phyloP scores from a whole-genome alignment of 2,888 invertebrate genomes.

The Dascillus cervinus region DNA sequence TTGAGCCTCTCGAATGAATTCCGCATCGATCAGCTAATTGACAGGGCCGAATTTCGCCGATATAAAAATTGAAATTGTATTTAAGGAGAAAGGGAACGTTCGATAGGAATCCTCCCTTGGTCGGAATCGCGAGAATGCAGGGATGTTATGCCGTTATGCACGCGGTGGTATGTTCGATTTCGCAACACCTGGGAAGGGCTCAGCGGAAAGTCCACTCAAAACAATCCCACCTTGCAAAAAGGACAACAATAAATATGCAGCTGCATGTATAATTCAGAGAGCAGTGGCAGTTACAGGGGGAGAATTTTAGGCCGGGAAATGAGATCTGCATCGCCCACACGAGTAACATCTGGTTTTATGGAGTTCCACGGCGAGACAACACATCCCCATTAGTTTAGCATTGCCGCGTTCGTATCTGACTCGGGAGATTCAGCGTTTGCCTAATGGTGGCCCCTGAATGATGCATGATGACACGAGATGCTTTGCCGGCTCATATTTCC shows the following conservation, averaged over 20 bases:
- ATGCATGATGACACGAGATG: slow-evolving; percentile 21
- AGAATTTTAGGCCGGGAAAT: slow-evolving; percentile 31
- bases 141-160: too few species aligned
- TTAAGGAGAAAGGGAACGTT: too few species aligned
- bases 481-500: slow-evolving; percentile 27
- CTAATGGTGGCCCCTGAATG: slow-evolving; percentile 28
- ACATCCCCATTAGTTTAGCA: slow-evolving; percentile 39
- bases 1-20: neutral
- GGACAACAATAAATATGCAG: slow-evolving; percentile 34
- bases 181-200: too few species aligned
- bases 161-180: too few species aligned
- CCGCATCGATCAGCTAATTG: too few species aligned
- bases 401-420: slow-evolving; percentile 32
- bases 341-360: slow-evolving; percentile 39
- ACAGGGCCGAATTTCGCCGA: too few species aligned
- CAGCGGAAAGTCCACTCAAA: slow-evolving; percentile 20
- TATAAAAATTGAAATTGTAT: too few species aligned
- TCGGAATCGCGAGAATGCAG: too few species aligned
- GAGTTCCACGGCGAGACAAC: slow-evolving; percentile 34
- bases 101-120: too few species aligned
- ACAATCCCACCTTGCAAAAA: slow-evolving; percentile 31
- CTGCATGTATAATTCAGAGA: slow-evolving; percentile 37
- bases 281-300: slow-evolving; percentile 28
- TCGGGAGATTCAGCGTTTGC: slow-evolving; percentile 29
- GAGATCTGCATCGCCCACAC: slow-evolving; percentile 32